Base-by-base conservation (phyloP, 2,113 vertebrate genomes). In the Cyanocitta stelleri region DNA sequence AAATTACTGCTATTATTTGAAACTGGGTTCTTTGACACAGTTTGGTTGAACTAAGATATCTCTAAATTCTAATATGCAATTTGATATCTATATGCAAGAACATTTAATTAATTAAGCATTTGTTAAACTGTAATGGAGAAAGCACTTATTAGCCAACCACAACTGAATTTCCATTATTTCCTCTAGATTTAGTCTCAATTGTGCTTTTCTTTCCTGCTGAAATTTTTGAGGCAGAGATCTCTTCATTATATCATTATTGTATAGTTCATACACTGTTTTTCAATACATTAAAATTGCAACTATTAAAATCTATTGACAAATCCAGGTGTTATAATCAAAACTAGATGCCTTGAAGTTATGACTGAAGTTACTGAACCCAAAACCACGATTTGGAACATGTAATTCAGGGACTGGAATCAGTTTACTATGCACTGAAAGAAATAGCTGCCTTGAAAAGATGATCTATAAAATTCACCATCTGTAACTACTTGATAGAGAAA, bases 41-140 rank as follows among this genome's bases (percentile, higher is more conserved):
- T 85, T 89, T 71, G 12, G 23, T 85, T 89, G 93, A 87, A 74
- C 8, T 35, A 56, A 79, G 43, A 37, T 93, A 82, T 71, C 58
- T 77, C 46, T 91, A 71, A 92, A 94, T 96, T 95, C 71, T 92
- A 48, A 41, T 43, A 71, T 44, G 26, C 56, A 80, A 74, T 85
- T 93, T 84, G 29, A 46, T 56, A 48, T 83, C 37, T 67, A 16
- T 48, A 77, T 80, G 43, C 21, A 82, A 73, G 58, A 79, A 83
- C 51, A 82, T 49, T 84, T 68, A 92, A 92, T 77, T 94, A 86
- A 82, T 89, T 94, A 94, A 69, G 30, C 39, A 52, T 84, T 85
- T 78, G 22, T 66, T 85, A 79, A 89, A 78, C 7, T 73, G 4
- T 54, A 80, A 44, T 44, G 46, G 48, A 85, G 72, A 76, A 94